phyloP scores from a whole-genome alignment of 1,140 invertebrate genomes.

The Drosophila teissieri region DNA sequence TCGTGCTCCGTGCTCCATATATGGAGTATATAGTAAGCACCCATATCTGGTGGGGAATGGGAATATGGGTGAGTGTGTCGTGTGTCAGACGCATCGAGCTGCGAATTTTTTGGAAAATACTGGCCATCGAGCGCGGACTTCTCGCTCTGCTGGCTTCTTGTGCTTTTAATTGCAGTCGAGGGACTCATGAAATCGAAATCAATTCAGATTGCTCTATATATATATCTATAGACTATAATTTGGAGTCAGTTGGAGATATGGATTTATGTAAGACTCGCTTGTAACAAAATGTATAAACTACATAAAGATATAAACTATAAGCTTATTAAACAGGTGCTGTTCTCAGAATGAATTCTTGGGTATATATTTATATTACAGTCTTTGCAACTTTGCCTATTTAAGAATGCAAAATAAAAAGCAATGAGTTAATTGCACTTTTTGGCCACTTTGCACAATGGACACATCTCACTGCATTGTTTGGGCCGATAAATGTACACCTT shows the following conservation, averaged over 20 bases:
- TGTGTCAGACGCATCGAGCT: conserved; percentile 25
- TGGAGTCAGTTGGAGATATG: neutral
- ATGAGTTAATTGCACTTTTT: conserved; percentile 8
- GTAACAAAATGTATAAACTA: neutral
- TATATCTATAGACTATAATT: neutral
- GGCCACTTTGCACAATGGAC: conserved; percentile 2
- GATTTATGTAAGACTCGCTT: neutral
- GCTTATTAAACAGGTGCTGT: no score
- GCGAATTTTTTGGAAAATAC: neutral
- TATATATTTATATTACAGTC: neutral
- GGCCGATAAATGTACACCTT: neutral
- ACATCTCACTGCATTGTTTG: conserved; percentile 28
- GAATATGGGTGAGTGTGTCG: conserved; percentile 35
- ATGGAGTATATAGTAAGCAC: conserved; percentile 3
- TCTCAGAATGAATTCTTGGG: neutral
- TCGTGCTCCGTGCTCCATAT: conserved; percentile 21
- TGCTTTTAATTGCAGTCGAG: conserved; percentile 53
- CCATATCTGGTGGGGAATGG: neutral
- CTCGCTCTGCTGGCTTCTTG: conserved; percentile 45
- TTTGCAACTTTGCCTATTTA: no score
- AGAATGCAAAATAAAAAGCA: neutral
- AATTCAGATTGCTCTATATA: conserved; percentile 32
- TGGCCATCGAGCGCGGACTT: conserved; percentile 21
- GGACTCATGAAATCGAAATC: conserved; percentile 34
- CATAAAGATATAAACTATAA: no score